A percentile compares a stretch with the other conserved stretches of the same genome.
phyloP scores from a whole-genome alignment of 2,797 vertebrate species.

The Lacerta bilineata region DNA sequence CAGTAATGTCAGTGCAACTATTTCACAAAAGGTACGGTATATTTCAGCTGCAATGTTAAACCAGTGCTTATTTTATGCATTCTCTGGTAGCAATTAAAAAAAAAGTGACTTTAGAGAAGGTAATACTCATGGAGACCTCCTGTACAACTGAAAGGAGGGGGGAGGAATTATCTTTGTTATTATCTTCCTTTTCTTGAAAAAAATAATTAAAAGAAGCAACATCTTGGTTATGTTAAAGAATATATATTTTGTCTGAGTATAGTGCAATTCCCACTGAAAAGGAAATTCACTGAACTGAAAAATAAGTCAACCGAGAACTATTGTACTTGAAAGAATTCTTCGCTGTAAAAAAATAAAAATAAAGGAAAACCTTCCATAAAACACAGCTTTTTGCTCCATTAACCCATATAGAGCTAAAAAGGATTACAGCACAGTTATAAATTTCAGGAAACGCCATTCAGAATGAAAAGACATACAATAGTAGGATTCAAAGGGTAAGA shows the following conservation, averaged over 20 bases:
- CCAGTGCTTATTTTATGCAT: background rate
- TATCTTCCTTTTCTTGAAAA: background rate
- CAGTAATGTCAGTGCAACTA: background rate
- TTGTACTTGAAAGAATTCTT: slow-evolving; percentile 38
- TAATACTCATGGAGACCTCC: background rate
- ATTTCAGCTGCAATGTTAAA: background rate
- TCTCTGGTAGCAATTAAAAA: background rate
- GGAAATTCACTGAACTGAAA: slow-evolving; percentile 32
- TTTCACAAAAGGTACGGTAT: background rate
- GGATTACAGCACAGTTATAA: slow-evolving; percentile 49
- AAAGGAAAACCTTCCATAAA: slow-evolving; percentile 18
- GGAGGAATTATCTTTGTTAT: background rate
- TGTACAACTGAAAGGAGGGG: background rate
- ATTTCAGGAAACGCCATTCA: slow-evolving; percentile 40
- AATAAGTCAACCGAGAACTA: slow-evolving; percentile 26
- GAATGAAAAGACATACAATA: fast-evolving
- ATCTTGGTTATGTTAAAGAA: slow-evolving; percentile 14
- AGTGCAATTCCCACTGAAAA: slow-evolving; percentile 34
- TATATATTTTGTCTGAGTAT: slow-evolving; percentile 35
- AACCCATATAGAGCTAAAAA: slow-evolving; percentile 39
- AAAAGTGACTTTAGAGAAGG: background rate
- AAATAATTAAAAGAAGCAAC: slow-evolving; percentile 19
- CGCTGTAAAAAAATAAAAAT: background rate
- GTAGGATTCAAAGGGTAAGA: background rate
- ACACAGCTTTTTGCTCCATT: slow-evolving; percentile 30